Conservation (phyloP, 1,140 invertebrate genomes). For the Galleria mellonella region DNA sequence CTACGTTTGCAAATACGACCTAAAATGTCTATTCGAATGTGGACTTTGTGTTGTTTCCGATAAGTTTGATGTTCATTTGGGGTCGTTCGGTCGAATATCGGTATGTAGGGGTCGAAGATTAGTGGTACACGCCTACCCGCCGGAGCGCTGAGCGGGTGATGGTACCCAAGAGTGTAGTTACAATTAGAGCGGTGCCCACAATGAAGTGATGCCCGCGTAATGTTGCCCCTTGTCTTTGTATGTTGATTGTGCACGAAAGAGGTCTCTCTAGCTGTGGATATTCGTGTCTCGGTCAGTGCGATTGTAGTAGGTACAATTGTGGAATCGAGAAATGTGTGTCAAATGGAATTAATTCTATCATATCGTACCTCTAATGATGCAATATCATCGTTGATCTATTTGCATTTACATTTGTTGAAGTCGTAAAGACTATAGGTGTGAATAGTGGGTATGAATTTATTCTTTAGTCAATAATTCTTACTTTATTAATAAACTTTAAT, state of each 20-base stretch:
- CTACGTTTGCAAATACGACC: constrained; percentile 61
- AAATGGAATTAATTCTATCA: too few species aligned
- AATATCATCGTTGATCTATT: too few species aligned
- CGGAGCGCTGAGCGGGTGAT: constrained; percentile 69
- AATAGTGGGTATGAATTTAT: too few species aligned
- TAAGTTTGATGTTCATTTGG: constrained; percentile 34
- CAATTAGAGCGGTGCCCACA: constrained; percentile 73
- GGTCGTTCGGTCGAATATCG: constrained; percentile 35
- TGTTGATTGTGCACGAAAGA: constrained; percentile 60
- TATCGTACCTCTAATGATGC: too few species aligned
- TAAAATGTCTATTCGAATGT: constrained; percentile 16
- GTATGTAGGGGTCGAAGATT: constrained; percentile 70
- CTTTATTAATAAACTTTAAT: too few species aligned
- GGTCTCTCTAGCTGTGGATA: constrained; percentile 25
- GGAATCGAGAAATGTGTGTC: too few species aligned
- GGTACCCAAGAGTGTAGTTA: constrained; percentile 73
- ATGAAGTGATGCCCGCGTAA: constrained; percentile 72
- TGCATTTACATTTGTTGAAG: neutral
- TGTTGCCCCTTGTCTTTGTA: constrained; percentile 70
- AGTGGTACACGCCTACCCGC: constrained; percentile 67
- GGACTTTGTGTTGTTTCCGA: constrained; percentile 18
- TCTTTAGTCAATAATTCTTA: too few species aligned
- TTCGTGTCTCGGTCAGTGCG: constrained; percentile 5
- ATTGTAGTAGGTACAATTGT: too few species aligned
- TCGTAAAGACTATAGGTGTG: too few species aligned